These are phyloP conservation scores for Epinephelus awoara DNA, from an alignment of 2,797 vertebrate genomes.

Conservation along the genomic window DNA sequence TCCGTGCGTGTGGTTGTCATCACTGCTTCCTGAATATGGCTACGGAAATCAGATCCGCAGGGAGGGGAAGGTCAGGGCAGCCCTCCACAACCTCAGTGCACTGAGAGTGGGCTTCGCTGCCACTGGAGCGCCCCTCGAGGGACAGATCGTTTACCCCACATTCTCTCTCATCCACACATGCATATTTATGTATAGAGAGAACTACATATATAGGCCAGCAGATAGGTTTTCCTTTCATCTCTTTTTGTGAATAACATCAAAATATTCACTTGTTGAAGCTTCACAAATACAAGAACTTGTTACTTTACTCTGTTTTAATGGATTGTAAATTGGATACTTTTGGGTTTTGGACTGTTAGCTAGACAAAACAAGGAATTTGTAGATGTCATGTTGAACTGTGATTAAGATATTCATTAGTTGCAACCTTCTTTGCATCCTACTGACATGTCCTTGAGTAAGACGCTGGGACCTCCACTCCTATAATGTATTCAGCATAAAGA, in stretches of 20 bases:
- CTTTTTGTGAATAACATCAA: neutral
- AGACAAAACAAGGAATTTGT: neutral
- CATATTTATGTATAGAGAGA: neutral
- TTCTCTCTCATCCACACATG: slow-evolving; percentile 28
- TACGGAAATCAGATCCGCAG: slow-evolving; percentile 50
- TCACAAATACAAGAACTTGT: neutral
- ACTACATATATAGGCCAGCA: neutral
- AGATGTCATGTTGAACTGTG: neutral
- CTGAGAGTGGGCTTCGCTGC: slow-evolving; percentile 16
- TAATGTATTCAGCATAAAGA: neutral
- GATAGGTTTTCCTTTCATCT: neutral
- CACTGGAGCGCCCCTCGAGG: slow-evolving; percentile 35
- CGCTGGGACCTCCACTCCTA: neutral
- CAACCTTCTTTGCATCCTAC: neutral
- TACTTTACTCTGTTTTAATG: neutral
- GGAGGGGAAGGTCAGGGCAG: slow-evolving; percentile 50
- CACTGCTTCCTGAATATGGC: slow-evolving; percentile 67
- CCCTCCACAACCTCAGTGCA: slow-evolving; percentile 14
- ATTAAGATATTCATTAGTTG: neutral
- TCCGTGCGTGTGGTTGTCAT: slow-evolving; percentile 59
- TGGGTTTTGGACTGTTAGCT: neutral
- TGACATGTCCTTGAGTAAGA: neutral
- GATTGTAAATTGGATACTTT: neutral
- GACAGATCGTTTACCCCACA: slow-evolving; percentile 49
- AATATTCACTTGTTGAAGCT: neutral